Base-by-base conservation (phyloP, 2,888 invertebrate species). In the Volucella zonaria region DNA sequence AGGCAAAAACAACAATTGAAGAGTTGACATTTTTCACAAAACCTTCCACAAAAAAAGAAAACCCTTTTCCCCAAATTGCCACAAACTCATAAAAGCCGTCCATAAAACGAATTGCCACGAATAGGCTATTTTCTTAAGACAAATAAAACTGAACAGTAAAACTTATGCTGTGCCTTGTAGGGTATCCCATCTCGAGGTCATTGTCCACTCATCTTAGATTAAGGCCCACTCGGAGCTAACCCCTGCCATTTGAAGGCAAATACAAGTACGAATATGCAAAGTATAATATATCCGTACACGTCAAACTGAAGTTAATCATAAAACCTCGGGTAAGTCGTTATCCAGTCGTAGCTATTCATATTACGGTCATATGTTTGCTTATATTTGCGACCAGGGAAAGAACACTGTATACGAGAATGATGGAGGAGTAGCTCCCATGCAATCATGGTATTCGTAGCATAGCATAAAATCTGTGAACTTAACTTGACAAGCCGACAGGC, bases 401-500 rank as follows among this genome's bases (percentile, higher is more conserved):
- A n/a, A 10, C 15, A 23, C 18, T 15, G 9, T 31, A 40, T 42
- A 38, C 31, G 56, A 40, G 12, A 4, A 43, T 18, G n/a, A 49
- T 18, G 23, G 45, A 54, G 54, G 61, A 73, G 45, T 11, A 70
- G 40, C 54, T 83, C 66, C 1, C 62, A 23, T 40, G 71, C 58
- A 71, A 76, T 83, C 80, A 83, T 61, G 80, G 31, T 31, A 6
- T 6, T 31, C 4, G 31, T 31, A 6, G 6, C 4, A 79, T 73
- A 68, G 62, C 71, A 77, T 73, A 73, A 74, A 82, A 82, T 82
- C 82, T 68, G 31, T 31, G 73, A 67, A 62, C 62, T 49, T 61
- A 74, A 82, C 68, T 82, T 73, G 77, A 82, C 82, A 82, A 77
- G 77, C 77, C 82, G 77, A 82, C 82, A 77, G 82, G 82, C 82